Base-by-base conservation (phyloP, 2,888 invertebrate species). In the Amphipoea oculea region DNA sequence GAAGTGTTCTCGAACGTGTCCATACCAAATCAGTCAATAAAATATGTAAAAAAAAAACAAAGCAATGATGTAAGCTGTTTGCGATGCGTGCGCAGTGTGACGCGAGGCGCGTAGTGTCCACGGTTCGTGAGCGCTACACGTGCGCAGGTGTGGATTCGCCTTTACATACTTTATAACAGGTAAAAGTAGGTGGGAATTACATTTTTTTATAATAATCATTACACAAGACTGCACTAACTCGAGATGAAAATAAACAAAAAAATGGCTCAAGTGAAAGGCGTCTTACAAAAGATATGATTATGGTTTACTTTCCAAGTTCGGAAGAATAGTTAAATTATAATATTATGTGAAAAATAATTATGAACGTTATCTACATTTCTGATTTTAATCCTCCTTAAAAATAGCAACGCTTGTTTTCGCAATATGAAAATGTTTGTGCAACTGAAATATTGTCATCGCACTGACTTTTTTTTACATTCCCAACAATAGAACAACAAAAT, bases 181-280 rank as follows among this genome's bases (percentile, higher is more conserved):
- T 74, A 84, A 80, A 84, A 77, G 84, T 73, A 51, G 42, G 45
- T 77, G 65, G 48, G 29, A 66, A 57, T 74, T n/a, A 36, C 17
- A 42, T 73, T 54, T 69, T 69, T 54, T 65, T 78, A 60, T 65
- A 45, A 42, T 36, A 73, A 63, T 60, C 66, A 70, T 84, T 81
- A 84, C 73, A 78, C 54, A 84, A 84, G 3, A 84, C 14, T n/a
- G 23, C 48, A 77, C 17, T 29, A 17, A 65, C 57, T 71, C 48
- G n/a, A n/a, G 23, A 57, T 9, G 57, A 78, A 45, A 78, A 23
- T 12, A 51, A 36, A 80, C 14, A 71, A 68, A 76, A 76, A 63
- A n/a, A 0, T 63, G n/a, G 29, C 65, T 67, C 29, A 23, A 76
- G 85, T 85, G 85, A 85, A 84, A 85, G 84, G 77, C 60, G 2